Evolutionary conservation across 2,888 invertebrate species (phyloP), one percentile per base, ranked within the genome.

Genomic region (Scrobipalpa atriplicella): DNA sequence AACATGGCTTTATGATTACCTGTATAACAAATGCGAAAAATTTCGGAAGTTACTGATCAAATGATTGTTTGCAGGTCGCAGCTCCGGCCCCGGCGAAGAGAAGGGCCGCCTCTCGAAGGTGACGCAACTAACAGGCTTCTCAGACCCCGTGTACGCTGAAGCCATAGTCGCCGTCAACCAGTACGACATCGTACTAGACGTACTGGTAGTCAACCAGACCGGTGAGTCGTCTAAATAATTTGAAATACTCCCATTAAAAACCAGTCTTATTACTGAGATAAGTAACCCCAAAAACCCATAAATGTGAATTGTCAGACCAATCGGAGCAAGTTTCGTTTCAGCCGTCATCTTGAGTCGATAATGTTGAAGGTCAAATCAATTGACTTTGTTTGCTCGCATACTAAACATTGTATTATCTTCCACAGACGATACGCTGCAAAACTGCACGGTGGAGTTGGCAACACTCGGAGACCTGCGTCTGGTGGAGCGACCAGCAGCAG

Each of bases 91-190:
- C 21, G 68, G 77, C 0, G 82, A 77, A 19, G 86, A 83, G 69
- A 82, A 85, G 73, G 85, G 87, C 75, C 79, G 79, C 76, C 78
- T 89, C 75, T 87, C 85, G 70, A 96, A 96, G 88, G 98, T 98
- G 71, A 98, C 98, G 47, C 99, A 99, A 87, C 93, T 99, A 79
- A 99, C 99, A 3, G 99, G 58, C 13, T 99, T 99, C 93, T 99
- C 99, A 0, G 99, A 99, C 94, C 99, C 99, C 0, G 99, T 99
- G 69, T 99, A 99, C 88, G 98, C 99, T 0, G 99, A 99, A 93
- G 99, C 99, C n/a, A 98, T 99, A 82, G 99, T 99, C 1, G 97
- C 99, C 86, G 99, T 99, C 74, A 99, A 99, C 90, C 99, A 99
- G 85, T 99, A 99, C 92, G 99, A 99, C 86, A 99, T 99, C 77